Conservation (phyloP, 35 echinoderm and acorn worm species). For the Apostichopus californicus region DNA sequence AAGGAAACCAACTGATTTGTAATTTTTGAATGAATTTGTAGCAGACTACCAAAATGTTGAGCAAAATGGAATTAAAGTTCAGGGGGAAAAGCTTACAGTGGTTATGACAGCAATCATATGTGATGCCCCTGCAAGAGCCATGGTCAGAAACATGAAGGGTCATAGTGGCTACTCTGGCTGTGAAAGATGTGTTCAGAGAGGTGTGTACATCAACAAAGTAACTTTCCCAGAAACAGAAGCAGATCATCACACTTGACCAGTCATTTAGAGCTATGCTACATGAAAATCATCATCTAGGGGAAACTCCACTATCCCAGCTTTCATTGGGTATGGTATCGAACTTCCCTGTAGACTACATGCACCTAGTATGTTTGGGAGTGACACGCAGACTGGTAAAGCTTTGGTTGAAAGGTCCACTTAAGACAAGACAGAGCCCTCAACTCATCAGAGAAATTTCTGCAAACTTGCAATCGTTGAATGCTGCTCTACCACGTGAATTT, state of each 20-base stretch:
- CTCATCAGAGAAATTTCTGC: too few species aligned
- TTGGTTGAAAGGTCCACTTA: conserved; percentile 64
- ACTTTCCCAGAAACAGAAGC: conserved; percentile 28
- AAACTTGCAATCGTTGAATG: too few species aligned
- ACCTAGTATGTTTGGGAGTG: too few species aligned
- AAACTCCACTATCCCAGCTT: too few species aligned
- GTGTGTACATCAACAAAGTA: neutral
- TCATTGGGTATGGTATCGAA: neutral
- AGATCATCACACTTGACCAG: neutral
- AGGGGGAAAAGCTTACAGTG: neutral
- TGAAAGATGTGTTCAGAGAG: conserved; percentile 35
- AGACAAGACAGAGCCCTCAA: conserved; percentile 2
- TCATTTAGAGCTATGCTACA: neutral
- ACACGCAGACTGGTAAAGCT: neutral
- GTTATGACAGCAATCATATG: conserved; percentile 22
- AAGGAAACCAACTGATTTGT: conserved; percentile 25
- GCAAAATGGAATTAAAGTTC: neutral
- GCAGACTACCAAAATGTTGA: neutral
- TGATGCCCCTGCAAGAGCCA: conserved; percentile 28
- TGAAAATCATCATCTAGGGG: too few species aligned
- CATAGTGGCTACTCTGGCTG: conserved; percentile 32
- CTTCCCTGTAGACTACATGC: neutral
- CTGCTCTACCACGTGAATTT: too few species aligned
- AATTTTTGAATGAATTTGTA: conserved; percentile 25
- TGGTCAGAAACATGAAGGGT: conserved; percentile 40